Base-by-base conservation (phyloP, 2,113 vertebrate genomes). In the Caloenas nicobarica region DNA sequence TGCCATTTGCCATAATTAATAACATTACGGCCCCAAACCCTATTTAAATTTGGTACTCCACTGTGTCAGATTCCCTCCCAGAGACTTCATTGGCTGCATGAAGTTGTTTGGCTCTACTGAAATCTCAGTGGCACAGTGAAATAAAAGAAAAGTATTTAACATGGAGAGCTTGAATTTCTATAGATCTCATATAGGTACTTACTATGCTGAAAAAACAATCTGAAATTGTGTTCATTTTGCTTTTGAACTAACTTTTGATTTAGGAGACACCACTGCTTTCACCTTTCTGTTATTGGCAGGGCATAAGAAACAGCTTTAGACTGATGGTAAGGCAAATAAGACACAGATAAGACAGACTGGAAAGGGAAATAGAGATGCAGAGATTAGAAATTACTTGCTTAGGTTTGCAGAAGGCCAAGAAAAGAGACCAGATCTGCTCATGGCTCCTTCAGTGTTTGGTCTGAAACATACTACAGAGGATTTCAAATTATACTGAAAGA, bases 91-190 rank as follows among this genome's bases (percentile, higher is more conserved):
- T 81, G 60, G 42, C 64, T 92, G 76, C 57, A 54, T 64, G 8
- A 89, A 71, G 24, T 88, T 60, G 10, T 83, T 90, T 86, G 86
- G 51, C 86, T 92, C 23, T 76, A 13, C 33, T 11, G 2, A 95
- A 89, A 72, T 89, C 91, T 95, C 88, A 76, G 65, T 79, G 77
- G 61, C 48, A 25, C 33, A 91, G 65, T 82, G 66, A 93, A 95
- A 94, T 82, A 73, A 65, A 92, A 83, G 65, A 54, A 87, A 92
- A 86, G 21, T 25, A 87, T 80, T 92, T 83, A 72, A 72, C 79
- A 26, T 2, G 5, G 50, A 69, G 33, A 84, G 29, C 48, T 85
- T 74, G 65, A 91, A 44, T 91, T 84, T 85, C 77, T 84, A 3
- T 36, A 84, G 77, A 60, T 48, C 48, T 96, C 57, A 23, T 85